Evolutionary conservation across 2,888 invertebrate species (phyloP), one percentile per base, ranked within the genome.

Genomic region (Eugnorisma glareosa): DNA sequence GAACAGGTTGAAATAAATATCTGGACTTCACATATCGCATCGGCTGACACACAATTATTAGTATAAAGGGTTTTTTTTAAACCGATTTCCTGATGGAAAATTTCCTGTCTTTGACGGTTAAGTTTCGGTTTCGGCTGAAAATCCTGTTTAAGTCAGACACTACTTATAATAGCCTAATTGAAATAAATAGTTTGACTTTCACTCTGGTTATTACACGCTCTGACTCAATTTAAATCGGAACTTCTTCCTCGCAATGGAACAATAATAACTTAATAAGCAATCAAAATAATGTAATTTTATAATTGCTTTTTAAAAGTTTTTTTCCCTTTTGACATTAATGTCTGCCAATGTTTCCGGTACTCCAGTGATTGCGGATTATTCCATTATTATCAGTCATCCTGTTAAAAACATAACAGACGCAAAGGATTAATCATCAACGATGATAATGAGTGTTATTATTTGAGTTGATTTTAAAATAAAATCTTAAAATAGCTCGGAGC

Each of bases 311-410:
- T n/a, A 54, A 54, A n/a, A 18, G 24, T 13, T 45, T 37, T 37
- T 59, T 45, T 45, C 24, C 24, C 6, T n/a, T 61, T 40, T 75
- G n/a, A 31, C 31, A 71, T 13, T 4, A 51, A 35, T 28, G 40
- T 37, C 43, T 28, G 45, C 21, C 13, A 31, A 7, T 24, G 71
- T 79, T 79, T 77, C 77, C 77, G 48, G 80, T 28, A 40, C 10
- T n/a, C 5, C 45, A 59, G 70, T 77, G 77, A 70, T 77, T 79
- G 70, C 45, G 59, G 48, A 79, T 77, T 35, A 75, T 48, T 40
- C 28, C 13, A 10, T 31, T 45, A 48, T 37, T 24, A 59, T 59
- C 76, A 76, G 13, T 18, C 75, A 61, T 79, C 61, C 77, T 79
- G 43, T 71, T 70, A 28, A 48, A 77, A 68, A 79, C 10, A 7